phyloP scores from a whole-genome alignment of 2,888 invertebrate genomes.

The Synergus gifuensis region DNA sequence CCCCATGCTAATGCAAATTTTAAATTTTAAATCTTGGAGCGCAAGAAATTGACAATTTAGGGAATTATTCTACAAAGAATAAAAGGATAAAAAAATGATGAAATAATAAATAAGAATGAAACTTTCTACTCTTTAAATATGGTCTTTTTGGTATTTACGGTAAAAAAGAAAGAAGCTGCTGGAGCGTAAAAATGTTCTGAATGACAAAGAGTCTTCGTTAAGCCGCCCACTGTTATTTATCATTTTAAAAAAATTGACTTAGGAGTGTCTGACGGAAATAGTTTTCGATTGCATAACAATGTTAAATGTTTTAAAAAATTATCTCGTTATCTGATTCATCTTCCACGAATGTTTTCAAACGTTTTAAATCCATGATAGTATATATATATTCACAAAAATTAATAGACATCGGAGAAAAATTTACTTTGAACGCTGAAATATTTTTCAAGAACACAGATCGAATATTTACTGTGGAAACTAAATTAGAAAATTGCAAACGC shows the following conservation, averaged over 20 bases:
- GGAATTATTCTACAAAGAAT: neutral
- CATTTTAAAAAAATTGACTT: neutral
- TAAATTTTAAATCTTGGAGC: neutral
- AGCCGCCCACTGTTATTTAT: neutral
- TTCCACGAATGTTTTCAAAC: too few relatives aligned
- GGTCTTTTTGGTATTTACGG: constrained; percentile 2
- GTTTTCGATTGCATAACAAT: neutral
- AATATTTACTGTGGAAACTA: neutral
- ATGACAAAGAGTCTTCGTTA: constrained; percentile 8
- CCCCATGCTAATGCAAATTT: constrained; percentile 2
- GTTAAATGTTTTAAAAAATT: neutral
- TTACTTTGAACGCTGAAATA: too few relatives aligned
- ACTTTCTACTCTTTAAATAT: neutral
- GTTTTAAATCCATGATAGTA: too few relatives aligned
- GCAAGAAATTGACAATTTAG: neutral
- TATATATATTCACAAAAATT: too few relatives aligned
- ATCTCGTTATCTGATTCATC: neutral
- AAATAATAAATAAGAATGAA: neutral
- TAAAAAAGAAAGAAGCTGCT: constrained; percentile 1
- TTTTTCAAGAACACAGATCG: neutral
- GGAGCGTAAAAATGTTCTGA: neutral
- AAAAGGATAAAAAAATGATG: neutral
- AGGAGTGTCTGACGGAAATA: neutral
- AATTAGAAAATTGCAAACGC: neutral
- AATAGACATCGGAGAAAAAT: too few relatives aligned